Base-by-base conservation (phyloP, 2,797 vertebrate genomes). In the Zalophus californianus region DNA sequence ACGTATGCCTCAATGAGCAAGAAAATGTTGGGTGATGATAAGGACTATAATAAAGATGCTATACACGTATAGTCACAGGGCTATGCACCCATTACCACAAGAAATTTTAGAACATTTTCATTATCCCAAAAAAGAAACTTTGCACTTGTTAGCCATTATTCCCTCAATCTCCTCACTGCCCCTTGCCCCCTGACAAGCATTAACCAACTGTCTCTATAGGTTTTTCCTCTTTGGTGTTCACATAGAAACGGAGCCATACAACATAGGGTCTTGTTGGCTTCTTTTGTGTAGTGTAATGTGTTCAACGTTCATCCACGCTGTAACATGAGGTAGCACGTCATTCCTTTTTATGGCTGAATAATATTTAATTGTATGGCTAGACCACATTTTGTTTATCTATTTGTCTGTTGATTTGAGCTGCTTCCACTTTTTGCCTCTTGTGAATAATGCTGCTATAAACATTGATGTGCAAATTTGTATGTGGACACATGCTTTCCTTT, bases 81-180 rank as follows among this genome's bases (percentile, higher is more conserved):
- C 35, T 91, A 58, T 60, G 9, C 32, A 41, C 3, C 7, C 7
- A 16, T 32, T 32, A 6, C 25, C 20, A 32, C 29, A 70, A 48
- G 32, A 54, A 62, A 64, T 29, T 60, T 18, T 15, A 78, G 29
- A 77, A 92, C 62, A 79, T 32, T 87, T 90, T 48, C 25, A 21
- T 83, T 56, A 48, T 20, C 12, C 13, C 4, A 15, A 18, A 80
- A 86, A 44, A 83, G 38, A 83, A 82, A 82, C 18, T 21, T 16
- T 20, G 5, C 10, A 16, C 21, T 20, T 21, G 18, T 77, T 9
- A 86, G 13, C 32, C 32, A 56, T 15, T 11, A 12, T 11, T 4
- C 41, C 25, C 7, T 29, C 4, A 5, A 1, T 29, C 52, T 58
- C 27, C 35, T 64, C 38, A 12, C 29, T 1, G 0, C 12, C 8